Evolutionary conservation across 2,113 vertebrate genomes (phyloP).

Genomic region (Chionomys nivalis): DNA sequence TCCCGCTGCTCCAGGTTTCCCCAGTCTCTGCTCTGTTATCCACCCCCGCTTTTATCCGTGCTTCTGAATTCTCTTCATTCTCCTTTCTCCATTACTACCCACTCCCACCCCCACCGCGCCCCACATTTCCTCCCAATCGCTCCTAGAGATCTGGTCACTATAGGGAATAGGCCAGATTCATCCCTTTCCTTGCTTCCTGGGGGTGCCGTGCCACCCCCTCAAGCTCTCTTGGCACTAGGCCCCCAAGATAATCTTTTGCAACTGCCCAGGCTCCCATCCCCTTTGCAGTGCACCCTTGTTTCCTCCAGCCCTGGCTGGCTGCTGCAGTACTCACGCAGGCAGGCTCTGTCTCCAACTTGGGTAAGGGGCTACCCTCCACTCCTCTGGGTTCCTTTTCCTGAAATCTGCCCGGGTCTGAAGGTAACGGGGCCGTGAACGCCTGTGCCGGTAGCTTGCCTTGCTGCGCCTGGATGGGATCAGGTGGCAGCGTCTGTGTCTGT

Average conservation of each 20-base stretch:
- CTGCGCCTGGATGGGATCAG: slow-evolving; percentile 76
- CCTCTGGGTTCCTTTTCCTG: background rate
- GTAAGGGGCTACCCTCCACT: background rate
- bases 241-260: slow-evolving; percentile 10
- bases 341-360: slow-evolving; percentile 30
- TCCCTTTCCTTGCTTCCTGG: background rate
- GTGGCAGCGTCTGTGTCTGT: slow-evolving; percentile 67
- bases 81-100: background rate
- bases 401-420: slow-evolving; percentile 21
- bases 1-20: background rate
- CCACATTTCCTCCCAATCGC: slow-evolving; percentile 35
- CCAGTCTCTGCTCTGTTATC: slow-evolving; percentile 13
- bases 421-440: slow-evolving; percentile 31
- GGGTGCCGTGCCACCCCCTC: background rate
- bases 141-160: slow-evolving; percentile 22
- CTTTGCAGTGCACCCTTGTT: background rate
- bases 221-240: background rate
- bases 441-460: slow-evolving; percentile 20
- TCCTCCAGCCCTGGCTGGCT: slow-evolving; percentile 21
- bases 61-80: slow-evolving; percentile 19
- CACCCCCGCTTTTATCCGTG: background rate
- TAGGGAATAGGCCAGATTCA: slow-evolving; percentile 27
- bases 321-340: slow-evolving; percentile 72
- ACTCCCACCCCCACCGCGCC: background rate
- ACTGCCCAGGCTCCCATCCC: background rate